Percentiles rank a stretch among this genome's conserved stretches.
Conservation (phyloP, 1,140 invertebrate species). For the Reticulitermes speratus region DNA sequence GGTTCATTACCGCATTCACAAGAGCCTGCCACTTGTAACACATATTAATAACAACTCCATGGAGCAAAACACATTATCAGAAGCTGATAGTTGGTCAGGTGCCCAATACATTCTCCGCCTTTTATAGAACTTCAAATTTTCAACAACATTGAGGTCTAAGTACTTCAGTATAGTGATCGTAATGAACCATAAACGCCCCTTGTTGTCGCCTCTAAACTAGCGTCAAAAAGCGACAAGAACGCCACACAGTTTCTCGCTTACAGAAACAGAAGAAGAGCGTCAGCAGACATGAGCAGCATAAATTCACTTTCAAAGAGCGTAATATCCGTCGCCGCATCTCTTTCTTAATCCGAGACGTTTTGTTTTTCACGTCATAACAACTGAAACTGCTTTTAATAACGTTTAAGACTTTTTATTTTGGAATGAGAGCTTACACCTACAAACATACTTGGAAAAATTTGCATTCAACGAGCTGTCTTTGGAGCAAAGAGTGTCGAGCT, state of each 20-base stretch:
- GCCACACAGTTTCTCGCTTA: not conserved
- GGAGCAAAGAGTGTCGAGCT: not conserved
- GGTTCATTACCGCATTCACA: no score
- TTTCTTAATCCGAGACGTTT: constrained; percentile 4
- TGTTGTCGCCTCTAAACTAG: no score
- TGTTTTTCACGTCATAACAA: constrained; percentile 13
- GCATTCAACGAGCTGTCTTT: constrained; percentile 7
- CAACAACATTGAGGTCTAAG: no score
- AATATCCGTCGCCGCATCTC: not conserved
- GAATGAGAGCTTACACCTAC: not conserved
- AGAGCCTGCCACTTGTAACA: no score
- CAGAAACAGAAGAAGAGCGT: not conserved
- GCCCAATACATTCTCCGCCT: no score
- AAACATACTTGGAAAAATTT: not conserved
- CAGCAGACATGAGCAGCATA: not conserved
- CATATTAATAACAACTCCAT: no score
- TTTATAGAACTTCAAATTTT: no score
- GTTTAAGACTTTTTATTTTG: constrained; percentile 4
- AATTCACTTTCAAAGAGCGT: not conserved
- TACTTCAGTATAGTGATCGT: no score
- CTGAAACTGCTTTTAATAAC: constrained; percentile 2
- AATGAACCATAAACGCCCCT: no score
- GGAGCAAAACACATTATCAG: no score
- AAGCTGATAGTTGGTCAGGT: no score
- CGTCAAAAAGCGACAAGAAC: not conserved